Base-by-base conservation (phyloP, 2,797 vertebrate genomes). In the Cynopterus sphinx region DNA sequence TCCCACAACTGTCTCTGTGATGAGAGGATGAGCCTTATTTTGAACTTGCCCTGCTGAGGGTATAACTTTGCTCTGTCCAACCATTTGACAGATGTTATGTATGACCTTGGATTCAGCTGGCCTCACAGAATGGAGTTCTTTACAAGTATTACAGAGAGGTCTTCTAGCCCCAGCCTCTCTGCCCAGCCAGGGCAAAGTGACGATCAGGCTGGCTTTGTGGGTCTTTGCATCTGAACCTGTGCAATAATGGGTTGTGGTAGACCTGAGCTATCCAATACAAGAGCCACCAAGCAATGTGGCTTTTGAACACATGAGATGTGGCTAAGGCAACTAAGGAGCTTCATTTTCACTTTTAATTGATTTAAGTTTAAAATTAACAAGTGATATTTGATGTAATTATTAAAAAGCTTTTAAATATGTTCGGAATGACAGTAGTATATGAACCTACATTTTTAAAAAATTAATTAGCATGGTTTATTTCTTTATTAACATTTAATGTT, bases 221-320 rank as follows among this genome's bases (percentile, higher is more conserved):
- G 9, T 96, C 83, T 55, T 28, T 71, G 33, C 5, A 5, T 75
- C 67, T 63, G 7, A 24, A 22, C n/a, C 55, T 53, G 26, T 12
- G 0, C 31, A 83, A 57, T 10, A 12, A 68, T 1, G 28, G 19
- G 17, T 15, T 67, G 6, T 1, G 0, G 39, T 5, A 41, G 86
- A 59, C 17, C n/a, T 11, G 71, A 41, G 59, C 1, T 57, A 21
- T n/a, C 57, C 61, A 11, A 4, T 15, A 21, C 10, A 46, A 67
- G 17, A 53, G 9, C 33, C n/a, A 9, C 22, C 2, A 41, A 28
- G 4, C 8, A 0, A 1, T 15, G 49, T 0, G 0, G 8, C 6
- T 33, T 26, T 0, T 51, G 39, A 91, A 68, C 22, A n/a, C 46
- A 16, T 33, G 53, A 71, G 17, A 83, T 9, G 8, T 39, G 51